These are phyloP conservation scores for Tolmerus cingulatus DNA, from an alignment of 2,888 invertebrate genomes.

Conservation along the genomic window DNA sequence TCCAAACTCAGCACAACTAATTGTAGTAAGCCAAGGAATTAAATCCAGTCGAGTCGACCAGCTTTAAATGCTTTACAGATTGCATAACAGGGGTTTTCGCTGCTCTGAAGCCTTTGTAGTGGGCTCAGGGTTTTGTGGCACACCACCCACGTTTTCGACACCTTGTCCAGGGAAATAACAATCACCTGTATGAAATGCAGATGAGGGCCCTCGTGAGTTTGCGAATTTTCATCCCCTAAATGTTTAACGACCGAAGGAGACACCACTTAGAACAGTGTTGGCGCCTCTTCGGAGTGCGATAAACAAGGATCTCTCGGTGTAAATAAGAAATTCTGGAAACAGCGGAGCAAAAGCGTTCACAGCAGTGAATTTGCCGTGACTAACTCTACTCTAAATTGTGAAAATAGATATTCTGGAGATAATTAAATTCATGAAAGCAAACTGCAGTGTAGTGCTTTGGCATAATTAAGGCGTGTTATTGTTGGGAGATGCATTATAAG, in stretches of 20 bases:
- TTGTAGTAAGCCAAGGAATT: neutral
- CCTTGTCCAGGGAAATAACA: neutral
- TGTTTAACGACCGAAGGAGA: neutral
- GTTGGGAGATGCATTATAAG: neutral
- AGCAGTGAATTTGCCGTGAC: neutral
- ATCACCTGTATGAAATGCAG: neutral
- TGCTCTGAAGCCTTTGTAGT: neutral
- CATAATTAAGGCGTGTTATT: neutral
- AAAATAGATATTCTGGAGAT: neutral
- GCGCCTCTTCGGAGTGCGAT: neutral
- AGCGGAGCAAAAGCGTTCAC: neutral
- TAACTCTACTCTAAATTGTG: neutral
- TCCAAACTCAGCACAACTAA: neutral
- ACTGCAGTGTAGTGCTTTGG: neutral
- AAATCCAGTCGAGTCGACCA: neutral
- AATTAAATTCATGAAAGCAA: neutral
- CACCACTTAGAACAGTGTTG: neutral
- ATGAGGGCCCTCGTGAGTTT: neutral
- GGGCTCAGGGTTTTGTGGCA: neutral
- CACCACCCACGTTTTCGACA: neutral
- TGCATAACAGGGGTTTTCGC: neutral
- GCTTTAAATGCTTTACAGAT: neutral
- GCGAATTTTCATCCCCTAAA: neutral
- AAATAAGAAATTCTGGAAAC: neutral
- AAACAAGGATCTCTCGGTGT: neutral